These are phyloP conservation scores for Chesias legatella DNA, from an alignment of 2,888 invertebrate species.

Conservation along the genomic window DNA sequence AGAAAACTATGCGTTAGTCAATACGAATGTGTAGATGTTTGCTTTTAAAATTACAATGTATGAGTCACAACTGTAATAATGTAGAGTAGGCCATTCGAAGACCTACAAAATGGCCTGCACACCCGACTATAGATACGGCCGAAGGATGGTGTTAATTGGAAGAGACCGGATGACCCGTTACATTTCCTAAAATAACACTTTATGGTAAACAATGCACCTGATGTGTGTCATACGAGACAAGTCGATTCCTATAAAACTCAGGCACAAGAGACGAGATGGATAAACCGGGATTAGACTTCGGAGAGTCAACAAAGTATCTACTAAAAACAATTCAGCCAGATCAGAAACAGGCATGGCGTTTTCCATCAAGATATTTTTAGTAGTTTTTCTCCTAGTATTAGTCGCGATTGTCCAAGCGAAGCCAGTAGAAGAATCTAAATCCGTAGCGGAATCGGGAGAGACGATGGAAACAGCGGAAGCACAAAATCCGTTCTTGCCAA, in stretches of 20 bases:
- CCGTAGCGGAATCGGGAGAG: slow-evolving; percentile 33
- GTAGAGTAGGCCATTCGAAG: slow-evolving; percentile 23
- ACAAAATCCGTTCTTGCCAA: slow-evolving; percentile 64
- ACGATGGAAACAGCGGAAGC: slow-evolving; percentile 67
- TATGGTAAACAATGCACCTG: slow-evolving; percentile 65
- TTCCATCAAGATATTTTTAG: slow-evolving; percentile 34
- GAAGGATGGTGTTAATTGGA: slow-evolving; percentile 65
- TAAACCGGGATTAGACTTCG: slow-evolving; percentile 53
- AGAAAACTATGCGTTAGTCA: too few relatives aligned
- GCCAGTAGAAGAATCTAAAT: slow-evolving; percentile 38
- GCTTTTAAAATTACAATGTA: slow-evolving; percentile 5
- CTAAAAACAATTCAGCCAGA: not conserved
- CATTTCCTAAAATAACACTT: slow-evolving; percentile 62
- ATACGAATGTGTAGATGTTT: not conserved
- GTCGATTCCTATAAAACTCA: slow-evolving; percentile 57
- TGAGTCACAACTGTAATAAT: slow-evolving; percentile 11
- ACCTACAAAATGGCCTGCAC: slow-evolving; percentile 18
- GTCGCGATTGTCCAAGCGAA: slow-evolving; percentile 38
- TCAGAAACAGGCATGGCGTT: slow-evolving; percentile 33
- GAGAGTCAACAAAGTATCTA: slow-evolving; percentile 18
- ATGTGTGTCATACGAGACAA: slow-evolving; percentile 61
- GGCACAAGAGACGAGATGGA: slow-evolving; percentile 30
- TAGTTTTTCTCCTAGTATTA: slow-evolving; percentile 36
- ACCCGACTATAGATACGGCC: slow-evolving; percentile 52
- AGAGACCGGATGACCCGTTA: slow-evolving; percentile 68